Evolutionary conservation across 2,888 invertebrate species (phyloP), one percentile per base, ranked within the genome.

Genomic region (Blastobasis lacticolella): DNA sequence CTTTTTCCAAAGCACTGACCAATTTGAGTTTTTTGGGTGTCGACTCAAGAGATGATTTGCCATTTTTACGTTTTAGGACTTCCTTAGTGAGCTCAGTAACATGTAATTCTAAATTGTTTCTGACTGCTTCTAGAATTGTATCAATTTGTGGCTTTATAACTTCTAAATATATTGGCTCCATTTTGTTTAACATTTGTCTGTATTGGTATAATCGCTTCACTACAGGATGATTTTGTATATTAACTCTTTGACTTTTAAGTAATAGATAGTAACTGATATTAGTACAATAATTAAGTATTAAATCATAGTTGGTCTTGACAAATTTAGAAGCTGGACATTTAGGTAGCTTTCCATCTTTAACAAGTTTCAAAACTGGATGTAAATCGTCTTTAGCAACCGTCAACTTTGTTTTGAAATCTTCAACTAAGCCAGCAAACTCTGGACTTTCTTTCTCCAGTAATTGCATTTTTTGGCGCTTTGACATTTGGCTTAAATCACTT

Each of bases 261-360:
- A 95, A 89, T 61, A 98, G 77, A 78, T 97, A 97, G 81, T 95
- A 96, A 48, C 92, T 90, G 43, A 97, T 92, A 74, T 97, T 97
- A 36, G 93, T 92, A 63, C 94, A 94, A 73, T 97, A 97, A 72
- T 96, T 96, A 70, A 90, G 90, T 60, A 93, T 89, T 41, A 94
- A 78, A 60, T 92, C 89, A 71, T 92, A 91, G 68, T 93, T 93
- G 7, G 92, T 91, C 71, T 90, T 89, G 1, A 96, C 86, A 79
- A 94, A 96, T 58, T 93, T 90, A 6, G 93, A 86, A 7, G 93
- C 93, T 6, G 91, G 83, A 69, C 92, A 91, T 53, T 88, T 77
- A n/a, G 91, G 89, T n/a, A 94, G 78, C 63, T 91, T 83, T 7
- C 91, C 90, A 62, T 89, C 82, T 64, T 91, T 89, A 0, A 91